These are phyloP conservation scores for Nesoenas mayeri DNA, from an alignment of 2,113 vertebrate species.

Conservation along the genomic window DNA sequence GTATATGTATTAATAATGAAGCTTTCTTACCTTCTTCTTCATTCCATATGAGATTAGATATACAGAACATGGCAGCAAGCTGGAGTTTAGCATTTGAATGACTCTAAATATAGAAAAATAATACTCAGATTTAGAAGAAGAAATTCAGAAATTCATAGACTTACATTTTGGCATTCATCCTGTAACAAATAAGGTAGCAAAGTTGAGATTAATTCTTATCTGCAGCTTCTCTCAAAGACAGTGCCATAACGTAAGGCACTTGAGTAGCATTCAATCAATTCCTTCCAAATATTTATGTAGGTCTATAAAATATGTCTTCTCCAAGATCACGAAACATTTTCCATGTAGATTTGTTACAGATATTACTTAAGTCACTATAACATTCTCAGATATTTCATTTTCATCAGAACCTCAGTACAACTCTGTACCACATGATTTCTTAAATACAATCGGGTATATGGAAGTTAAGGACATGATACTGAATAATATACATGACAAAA, in stretches of 20 bases:
- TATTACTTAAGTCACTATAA: not conserved
- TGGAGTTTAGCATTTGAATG: slow-evolving; percentile 97
- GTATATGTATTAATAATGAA: not conserved
- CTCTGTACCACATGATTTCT: not conserved
- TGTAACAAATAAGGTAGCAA: not conserved
- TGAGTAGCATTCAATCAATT: not conserved
- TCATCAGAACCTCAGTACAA: not conserved
- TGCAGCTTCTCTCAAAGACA: not conserved
- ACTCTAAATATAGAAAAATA: slow-evolving; percentile 76
- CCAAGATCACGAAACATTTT: not conserved
- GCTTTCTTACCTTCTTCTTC: slow-evolving; percentile 93
- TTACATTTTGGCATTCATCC: not conserved
- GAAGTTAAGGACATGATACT: not conserved
- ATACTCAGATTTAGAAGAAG: not conserved
- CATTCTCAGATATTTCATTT: not conserved
- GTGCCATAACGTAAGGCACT: not conserved
- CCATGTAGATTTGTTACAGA: not conserved
- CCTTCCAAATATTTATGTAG: not conserved
- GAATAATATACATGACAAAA: not conserved
- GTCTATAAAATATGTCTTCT: not conserved
- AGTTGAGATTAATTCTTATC: not conserved
- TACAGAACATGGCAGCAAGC: slow-evolving; percentile 95
- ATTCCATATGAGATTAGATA: slow-evolving; percentile 98
- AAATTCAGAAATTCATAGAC: not conserved
- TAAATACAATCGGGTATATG: not conserved